phyloP scores from a whole-genome alignment of 2,888 invertebrate species.

The Limnephilus marmoratus region DNA sequence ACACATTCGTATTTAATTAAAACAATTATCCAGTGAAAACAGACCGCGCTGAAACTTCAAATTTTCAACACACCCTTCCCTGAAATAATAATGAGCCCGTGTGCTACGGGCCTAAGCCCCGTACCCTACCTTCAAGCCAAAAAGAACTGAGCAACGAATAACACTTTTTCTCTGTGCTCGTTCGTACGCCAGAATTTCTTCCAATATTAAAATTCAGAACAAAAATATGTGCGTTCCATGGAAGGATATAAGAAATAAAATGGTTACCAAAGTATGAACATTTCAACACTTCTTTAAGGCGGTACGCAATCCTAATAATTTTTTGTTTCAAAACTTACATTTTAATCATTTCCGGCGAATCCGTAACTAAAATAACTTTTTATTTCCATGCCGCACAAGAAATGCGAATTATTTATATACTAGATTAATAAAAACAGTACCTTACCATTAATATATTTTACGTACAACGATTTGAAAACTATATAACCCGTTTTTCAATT shows the following conservation, averaged over 20 bases:
- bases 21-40: background rate
- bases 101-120: background rate
- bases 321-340: too few species aligned
- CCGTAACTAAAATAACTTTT: too few species aligned
- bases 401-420: too few species aligned
- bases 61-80: background rate
- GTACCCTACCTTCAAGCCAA: background rate
- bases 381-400: too few species aligned
- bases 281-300: too few species aligned
- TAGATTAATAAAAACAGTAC: too few species aligned
- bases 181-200: background rate
- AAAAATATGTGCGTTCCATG: background rate
- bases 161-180: background rate
- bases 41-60: background rate
- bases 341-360: too few species aligned
- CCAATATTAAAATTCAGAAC: background rate
- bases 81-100: background rate
- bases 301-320: too few species aligned
- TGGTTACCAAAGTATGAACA: background rate
- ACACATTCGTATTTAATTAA: background rate
- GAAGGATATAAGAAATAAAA: background rate
- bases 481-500: too few species aligned
- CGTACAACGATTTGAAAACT: too few species aligned
- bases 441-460: too few species aligned
- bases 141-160: background rate